Evolutionary conservation across 2,888 invertebrate species (phyloP).

Genomic region (Arenicola marina): DNA sequence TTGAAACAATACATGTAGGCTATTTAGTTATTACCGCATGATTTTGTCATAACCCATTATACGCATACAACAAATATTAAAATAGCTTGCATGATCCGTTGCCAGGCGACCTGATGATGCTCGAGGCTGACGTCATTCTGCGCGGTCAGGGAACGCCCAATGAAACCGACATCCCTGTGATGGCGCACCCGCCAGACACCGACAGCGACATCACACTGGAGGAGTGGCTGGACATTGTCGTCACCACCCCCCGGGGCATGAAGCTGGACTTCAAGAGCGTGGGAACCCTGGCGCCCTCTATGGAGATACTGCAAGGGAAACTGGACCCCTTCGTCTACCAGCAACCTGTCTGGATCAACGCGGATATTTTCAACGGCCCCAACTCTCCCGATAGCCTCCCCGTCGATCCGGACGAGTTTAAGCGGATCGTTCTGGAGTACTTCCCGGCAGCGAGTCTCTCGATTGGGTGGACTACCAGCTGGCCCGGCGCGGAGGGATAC

Average conservation of each 20-base stretch:
- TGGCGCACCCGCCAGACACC: constrained; percentile 81
- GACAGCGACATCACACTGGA: constrained; percentile 77
- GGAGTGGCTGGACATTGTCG: constrained; percentile 71
- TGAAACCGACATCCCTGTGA: constrained; percentile 71
- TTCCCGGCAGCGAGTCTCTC: constrained; percentile 75
- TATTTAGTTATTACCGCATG: too few relatives aligned
- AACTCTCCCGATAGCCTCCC: constrained; percentile 64
- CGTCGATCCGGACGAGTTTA: constrained; percentile 71
- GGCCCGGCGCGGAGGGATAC: constrained; percentile 61
- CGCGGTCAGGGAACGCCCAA: constrained; percentile 60
- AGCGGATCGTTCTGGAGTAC: constrained; percentile 66
- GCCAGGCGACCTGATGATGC: constrained; percentile 74
- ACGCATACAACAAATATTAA: too few relatives aligned
- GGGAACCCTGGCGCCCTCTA: constrained; percentile 67
- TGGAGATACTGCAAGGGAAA: constrained; percentile 42
- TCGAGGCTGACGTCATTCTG: constrained; percentile 82
- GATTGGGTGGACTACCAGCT: constrained; percentile 84
- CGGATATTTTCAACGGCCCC: constrained; percentile 82
- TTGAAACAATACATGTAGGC: too few relatives aligned
- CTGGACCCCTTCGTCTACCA: constrained; percentile 22
- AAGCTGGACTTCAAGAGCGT: constrained; percentile 86
- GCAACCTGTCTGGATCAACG: constrained; percentile 81
- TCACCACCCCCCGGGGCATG: constrained; percentile 67
- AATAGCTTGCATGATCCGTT: too few relatives aligned
- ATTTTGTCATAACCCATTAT: too few relatives aligned